These are phyloP conservation scores for Oreocharis arfaki DNA, from an alignment of 2,113 vertebrate species.

Conservation along the genomic window DNA sequence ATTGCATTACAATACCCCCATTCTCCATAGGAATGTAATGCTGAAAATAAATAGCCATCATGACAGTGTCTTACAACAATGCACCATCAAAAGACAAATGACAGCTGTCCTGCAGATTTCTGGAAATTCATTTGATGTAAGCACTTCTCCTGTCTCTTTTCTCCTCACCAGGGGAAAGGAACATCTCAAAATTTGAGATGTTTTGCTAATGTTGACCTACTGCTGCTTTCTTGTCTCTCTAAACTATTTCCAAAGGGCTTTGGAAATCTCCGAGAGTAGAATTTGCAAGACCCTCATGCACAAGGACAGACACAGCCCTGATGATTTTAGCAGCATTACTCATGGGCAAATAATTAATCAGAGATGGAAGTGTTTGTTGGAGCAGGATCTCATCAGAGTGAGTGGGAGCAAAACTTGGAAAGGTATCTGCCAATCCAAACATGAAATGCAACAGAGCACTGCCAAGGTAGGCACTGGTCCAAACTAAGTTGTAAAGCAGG, in stretches of 20 bases:
- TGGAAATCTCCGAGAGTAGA: neutral
- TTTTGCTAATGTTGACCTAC: neutral
- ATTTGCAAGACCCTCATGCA: neutral
- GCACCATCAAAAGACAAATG: neutral
- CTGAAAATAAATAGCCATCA: neutral
- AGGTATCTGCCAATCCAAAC: conserved; percentile 41
- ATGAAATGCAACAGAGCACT: conserved; percentile 17
- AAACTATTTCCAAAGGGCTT: neutral
- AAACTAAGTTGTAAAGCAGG: neutral
- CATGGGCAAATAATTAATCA: conserved; percentile 30
- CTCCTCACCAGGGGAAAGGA: neutral
- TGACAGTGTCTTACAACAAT: neutral
- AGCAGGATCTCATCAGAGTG: neutral
- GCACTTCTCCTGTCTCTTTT: neutral
- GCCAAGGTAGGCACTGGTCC: neutral
- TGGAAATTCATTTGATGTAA: neutral
- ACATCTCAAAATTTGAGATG: neutral
- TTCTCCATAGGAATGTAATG: neutral
- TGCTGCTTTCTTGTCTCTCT: neutral
- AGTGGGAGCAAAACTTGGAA: neutral
- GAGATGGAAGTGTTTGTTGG: neutral
- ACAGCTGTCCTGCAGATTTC: neutral
- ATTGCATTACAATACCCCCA: neutral
- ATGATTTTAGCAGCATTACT: conserved; percentile 17
- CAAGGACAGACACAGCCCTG: neutral